Evolutionary conservation across 2,113 vertebrate genomes (phyloP).

Genomic region (Perccottus glenii): DNA sequence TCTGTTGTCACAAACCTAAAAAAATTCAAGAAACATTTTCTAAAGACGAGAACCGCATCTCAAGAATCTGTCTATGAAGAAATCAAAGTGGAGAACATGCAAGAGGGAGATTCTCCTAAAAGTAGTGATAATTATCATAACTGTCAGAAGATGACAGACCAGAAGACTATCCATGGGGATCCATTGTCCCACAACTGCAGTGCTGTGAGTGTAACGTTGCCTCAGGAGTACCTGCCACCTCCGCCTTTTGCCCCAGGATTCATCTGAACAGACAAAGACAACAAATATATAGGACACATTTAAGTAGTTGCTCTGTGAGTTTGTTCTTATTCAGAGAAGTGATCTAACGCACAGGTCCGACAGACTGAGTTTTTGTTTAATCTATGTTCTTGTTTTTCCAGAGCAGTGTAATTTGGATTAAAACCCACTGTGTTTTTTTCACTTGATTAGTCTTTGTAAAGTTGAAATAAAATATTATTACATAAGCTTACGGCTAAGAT

Average conservation of each 20-base stretch:
- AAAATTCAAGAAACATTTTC: slow-evolving; percentile 68
- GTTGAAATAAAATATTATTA: too few relatives aligned
- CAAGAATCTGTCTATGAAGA: slow-evolving; percentile 43
- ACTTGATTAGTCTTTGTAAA: too few relatives aligned
- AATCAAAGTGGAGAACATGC: slow-evolving; percentile 4
- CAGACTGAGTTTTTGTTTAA: too few relatives aligned
- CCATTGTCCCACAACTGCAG: background rate
- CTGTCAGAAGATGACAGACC: slow-evolving; percentile 42
- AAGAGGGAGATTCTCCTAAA: background rate
- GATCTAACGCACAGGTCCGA: too few relatives aligned
- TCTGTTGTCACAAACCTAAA: slow-evolving; percentile 47
- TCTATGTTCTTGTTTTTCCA: too few relatives aligned
- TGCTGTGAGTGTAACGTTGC: slow-evolving; percentile 29
- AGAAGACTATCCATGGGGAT: background rate
- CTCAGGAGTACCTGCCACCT: slow-evolving; percentile 73
- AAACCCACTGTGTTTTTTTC: too few relatives aligned
- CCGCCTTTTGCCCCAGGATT: slow-evolving; percentile 84
- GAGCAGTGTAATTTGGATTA: too few relatives aligned
- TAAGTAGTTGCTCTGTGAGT: too few relatives aligned
- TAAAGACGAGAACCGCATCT: slow-evolving; percentile 39
- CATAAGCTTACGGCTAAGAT: too few relatives aligned
- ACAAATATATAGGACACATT: background rate
- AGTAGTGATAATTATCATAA: slow-evolving; percentile 19
- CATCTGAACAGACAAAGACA: slow-evolving; percentile 18
- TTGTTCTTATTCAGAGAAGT: too few relatives aligned